These are phyloP conservation scores for Pampusana beccarii DNA, from an alignment of 2,113 vertebrate genomes.

Conservation along the genomic window DNA sequence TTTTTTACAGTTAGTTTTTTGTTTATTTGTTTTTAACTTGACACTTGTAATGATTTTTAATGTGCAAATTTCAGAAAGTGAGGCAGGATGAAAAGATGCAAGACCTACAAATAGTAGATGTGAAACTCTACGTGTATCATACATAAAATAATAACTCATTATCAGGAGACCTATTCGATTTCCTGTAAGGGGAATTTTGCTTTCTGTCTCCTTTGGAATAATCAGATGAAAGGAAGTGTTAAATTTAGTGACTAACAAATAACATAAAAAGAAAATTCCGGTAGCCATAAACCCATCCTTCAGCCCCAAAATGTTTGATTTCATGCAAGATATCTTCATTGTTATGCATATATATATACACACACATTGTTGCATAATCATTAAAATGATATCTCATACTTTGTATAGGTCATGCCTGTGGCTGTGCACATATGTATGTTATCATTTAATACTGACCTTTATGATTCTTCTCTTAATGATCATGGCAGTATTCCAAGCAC, in stretches of 20 bases:
- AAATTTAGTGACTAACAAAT: background rate
- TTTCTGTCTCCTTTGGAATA: background rate
- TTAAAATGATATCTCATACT: background rate
- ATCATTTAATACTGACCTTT: background rate
- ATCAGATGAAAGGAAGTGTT: background rate
- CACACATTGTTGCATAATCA: background rate
- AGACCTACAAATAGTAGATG: background rate
- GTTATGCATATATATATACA: background rate
- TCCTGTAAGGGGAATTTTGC: background rate
- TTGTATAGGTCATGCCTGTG: background rate
- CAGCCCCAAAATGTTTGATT: background rate
- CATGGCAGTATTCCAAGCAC: background rate
- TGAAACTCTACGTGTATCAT: slow-evolving; percentile 4
- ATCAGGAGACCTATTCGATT: background rate
- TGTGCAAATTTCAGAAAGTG: background rate
- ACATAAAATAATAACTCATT: slow-evolving; percentile 11
- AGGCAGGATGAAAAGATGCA: background rate
- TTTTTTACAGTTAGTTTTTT: background rate
- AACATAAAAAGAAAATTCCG: background rate
- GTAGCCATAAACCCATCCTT: background rate
- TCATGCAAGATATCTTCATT: background rate
- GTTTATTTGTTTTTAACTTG: background rate
- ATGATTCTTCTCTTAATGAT: slow-evolving; percentile 21
- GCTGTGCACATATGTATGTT: background rate
- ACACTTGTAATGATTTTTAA: background rate